Conservation (phyloP, 2,113 vertebrate genomes). For the Dinomys branickii region DNA sequence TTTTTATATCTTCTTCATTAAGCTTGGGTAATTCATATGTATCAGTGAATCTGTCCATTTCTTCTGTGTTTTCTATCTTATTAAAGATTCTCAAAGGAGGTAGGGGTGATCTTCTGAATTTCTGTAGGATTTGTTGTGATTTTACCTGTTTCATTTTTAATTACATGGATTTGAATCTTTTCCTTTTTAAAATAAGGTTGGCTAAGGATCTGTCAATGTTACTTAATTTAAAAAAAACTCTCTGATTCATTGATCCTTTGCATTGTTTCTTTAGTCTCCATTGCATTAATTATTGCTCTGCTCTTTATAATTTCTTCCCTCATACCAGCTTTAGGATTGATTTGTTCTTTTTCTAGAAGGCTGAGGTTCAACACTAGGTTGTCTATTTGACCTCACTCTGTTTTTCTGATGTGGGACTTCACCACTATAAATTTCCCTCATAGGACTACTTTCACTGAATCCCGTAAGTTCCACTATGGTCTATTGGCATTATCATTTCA, state of each 20-base stretch:
- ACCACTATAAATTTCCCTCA: background rate
- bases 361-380: background rate
- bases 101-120: background rate
- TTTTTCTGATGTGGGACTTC: background rate
- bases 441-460: background rate
- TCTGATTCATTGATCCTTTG: background rate
- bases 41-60: background rate
- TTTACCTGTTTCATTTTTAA: background rate
- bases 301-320: background rate
- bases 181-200: background rate
- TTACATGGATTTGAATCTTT: background rate
- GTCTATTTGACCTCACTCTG: background rate
- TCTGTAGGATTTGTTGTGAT: background rate
- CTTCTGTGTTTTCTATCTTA: background rate
- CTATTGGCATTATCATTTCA: background rate
- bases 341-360: background rate
- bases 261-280: background rate
- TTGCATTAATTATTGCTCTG: background rate
- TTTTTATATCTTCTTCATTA: background rate
- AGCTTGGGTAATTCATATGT: background rate
- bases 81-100: background rate
- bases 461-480: background rate
- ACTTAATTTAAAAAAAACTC: background rate
- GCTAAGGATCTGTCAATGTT: background rate
- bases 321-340: background rate